Percentiles rank a stretch among this genome's conserved stretches.
These are phyloP conservation scores for Exephanes ischioxanthus DNA, from an alignment of 2,888 invertebrate species.

Conservation along the genomic window DNA sequence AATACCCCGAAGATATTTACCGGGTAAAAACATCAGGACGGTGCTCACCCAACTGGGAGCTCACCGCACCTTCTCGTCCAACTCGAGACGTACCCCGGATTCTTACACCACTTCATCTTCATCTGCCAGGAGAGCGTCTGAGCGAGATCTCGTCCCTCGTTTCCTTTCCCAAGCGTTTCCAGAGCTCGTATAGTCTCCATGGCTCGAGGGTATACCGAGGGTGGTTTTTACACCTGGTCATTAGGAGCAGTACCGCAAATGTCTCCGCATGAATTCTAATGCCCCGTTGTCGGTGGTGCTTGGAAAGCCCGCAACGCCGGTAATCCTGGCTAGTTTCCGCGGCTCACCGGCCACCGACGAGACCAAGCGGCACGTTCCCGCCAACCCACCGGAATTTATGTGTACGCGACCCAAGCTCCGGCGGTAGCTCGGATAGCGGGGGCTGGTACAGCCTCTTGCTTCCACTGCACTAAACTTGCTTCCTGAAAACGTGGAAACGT, in stretches of 20 bases:
- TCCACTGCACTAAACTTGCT: constrained; percentile 44
- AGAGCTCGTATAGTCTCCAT: constrained; percentile 23
- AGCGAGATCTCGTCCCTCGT: constrained; percentile 52
- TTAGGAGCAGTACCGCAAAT: constrained; percentile 84
- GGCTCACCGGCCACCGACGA: constrained; percentile 60
- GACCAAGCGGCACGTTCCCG: constrained; percentile 62
- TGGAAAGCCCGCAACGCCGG: constrained; percentile 71
- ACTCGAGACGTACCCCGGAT: constrained; percentile 21
- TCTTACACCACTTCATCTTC: constrained; percentile 65
- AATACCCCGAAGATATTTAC: neutral
- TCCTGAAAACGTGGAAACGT: constrained; percentile 64
- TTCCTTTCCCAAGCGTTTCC: constrained; percentile 46
- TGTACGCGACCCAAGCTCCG: constrained; percentile 53
- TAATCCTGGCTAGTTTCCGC: constrained; percentile 80
- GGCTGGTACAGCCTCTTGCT: constrained; percentile 43
- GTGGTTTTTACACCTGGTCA: constrained; percentile 82
- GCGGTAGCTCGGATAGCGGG: constrained; percentile 45
- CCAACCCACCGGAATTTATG: constrained; percentile 70
- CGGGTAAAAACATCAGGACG: constrained; percentile 1
- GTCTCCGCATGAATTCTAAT: constrained; percentile 85
- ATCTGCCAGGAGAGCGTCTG: constrained; percentile 57
- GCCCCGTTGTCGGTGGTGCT: constrained; percentile 71
- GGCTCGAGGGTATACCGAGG: constrained; percentile 71
- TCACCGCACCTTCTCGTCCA: constrained; percentile 2
- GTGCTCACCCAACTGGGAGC: constrained; percentile 1